These are phyloP conservation scores for Peucedramus taeniatus DNA, from an alignment of 2,113 vertebrate species.

Conservation along the genomic window DNA sequence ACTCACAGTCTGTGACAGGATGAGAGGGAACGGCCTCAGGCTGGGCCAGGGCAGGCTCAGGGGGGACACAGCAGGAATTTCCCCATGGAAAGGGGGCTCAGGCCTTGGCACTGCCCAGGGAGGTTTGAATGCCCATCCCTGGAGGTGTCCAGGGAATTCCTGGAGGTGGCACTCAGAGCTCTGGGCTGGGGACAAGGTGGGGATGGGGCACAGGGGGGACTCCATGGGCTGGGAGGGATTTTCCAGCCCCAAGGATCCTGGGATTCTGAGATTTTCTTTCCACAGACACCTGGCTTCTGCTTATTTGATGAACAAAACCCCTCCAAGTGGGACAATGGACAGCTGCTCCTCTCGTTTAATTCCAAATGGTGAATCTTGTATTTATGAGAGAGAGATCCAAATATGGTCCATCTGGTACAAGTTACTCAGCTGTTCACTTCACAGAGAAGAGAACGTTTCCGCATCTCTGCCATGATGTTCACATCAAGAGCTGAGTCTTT, in stretches of 20 bases:
- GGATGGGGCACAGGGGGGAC: rapidly evolving
- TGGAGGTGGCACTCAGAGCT: rapidly evolving
- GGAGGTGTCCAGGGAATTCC: rapidly evolving
- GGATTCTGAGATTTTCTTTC: neutral
- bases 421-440: slow-evolving; percentile 52
- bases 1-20: neutral
- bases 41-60: neutral
- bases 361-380: slow-evolving; percentile 18
- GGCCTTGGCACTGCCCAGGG: neutral
- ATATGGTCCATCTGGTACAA: neutral
- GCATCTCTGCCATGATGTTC: neutral
- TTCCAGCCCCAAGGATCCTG: neutral
- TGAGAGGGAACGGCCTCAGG: rapidly evolving
- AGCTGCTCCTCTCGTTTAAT: neutral
- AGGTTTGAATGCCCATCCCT: neutral
- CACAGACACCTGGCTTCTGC: neutral
- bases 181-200: neutral
- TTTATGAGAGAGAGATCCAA: neutral
- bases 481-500: neutral
- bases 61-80: neutral
- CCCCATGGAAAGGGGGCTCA: neutral
- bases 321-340: neutral
- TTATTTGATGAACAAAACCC: neutral
- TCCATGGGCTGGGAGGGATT: rapidly evolving
- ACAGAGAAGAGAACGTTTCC: neutral